Percentiles rank a stretch among this genome's conserved stretches.
Evolutionary conservation across 1,140 invertebrate genomes (phyloP).

Genomic region (Campodea augens): DNA sequence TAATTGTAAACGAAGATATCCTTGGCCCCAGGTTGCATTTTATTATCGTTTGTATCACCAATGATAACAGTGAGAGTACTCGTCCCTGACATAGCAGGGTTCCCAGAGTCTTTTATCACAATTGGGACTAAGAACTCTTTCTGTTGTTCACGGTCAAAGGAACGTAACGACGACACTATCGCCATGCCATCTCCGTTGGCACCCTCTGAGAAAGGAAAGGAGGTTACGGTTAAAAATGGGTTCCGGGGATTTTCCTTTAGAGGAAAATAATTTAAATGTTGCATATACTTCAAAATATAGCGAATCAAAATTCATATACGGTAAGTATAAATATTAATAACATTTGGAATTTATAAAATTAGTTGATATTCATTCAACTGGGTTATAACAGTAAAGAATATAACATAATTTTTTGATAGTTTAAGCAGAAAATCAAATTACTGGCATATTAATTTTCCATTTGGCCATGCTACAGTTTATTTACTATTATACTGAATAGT

Average conservation of each 20-base stretch:
- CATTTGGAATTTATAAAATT: too few species aligned
- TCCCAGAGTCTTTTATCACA: slow-evolving; percentile 77
- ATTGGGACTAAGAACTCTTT: slow-evolving; percentile 89
- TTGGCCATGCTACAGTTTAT: too few species aligned
- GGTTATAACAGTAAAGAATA: too few species aligned
- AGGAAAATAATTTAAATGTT: neutral
- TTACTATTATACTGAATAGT: too few species aligned
- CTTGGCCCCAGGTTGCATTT: slow-evolving; percentile 89
- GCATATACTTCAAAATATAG: too few species aligned
- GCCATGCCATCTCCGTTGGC: slow-evolving; percentile 92
- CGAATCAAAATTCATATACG: too few species aligned
- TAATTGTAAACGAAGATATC: slow-evolving; percentile 96
- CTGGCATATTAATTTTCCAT: too few species aligned
- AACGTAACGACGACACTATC: slow-evolving; percentile 67
- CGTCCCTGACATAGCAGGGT: slow-evolving; percentile 78
- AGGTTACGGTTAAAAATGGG: neutral
- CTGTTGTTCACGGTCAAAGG: slow-evolving; percentile 86
- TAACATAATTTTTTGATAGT: too few species aligned
- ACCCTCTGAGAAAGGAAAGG: slow-evolving; percentile 43
- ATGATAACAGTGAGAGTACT: slow-evolving; percentile 88
- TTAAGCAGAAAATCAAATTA: too few species aligned
- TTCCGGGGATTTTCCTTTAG: neutral
- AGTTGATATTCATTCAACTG: too few species aligned
- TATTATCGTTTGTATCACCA: slow-evolving; percentile 90
- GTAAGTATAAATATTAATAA: too few species aligned